phyloP scores from a whole-genome alignment of 2,888 invertebrate species.

The Horisme vitalbata region DNA sequence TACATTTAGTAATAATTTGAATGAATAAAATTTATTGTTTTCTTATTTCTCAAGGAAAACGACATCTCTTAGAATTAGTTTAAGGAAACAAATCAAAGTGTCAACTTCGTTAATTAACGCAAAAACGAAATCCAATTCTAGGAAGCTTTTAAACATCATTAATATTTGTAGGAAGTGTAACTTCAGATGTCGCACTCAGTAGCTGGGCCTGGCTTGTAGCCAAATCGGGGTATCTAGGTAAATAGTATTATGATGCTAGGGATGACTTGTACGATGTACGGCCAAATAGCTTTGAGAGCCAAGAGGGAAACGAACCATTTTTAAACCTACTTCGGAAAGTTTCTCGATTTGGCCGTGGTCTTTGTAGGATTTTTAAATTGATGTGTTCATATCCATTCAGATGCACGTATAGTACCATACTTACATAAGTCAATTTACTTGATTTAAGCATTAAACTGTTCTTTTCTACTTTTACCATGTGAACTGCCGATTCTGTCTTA shows the following conservation, averaged over 20 bases:
- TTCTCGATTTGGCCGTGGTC: no score
- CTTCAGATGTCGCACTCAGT: constrained; percentile 31
- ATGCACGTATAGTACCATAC: no score
- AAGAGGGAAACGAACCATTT: constrained; percentile 6
- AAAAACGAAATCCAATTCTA: constrained; percentile 20
- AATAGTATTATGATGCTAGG: constrained; percentile 23
- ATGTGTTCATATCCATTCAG: no score
- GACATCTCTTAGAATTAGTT: background rate
- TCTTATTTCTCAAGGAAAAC: no score
- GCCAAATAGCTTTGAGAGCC: constrained; percentile 13
- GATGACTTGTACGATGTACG: constrained; percentile 13
- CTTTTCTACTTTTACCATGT: no score
- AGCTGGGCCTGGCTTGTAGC: constrained; percentile 24
- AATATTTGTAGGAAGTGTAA: constrained; percentile 40
- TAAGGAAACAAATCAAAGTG: background rate
- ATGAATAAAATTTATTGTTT: no score
- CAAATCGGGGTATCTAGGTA: constrained; percentile 31
- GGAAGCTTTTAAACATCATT: constrained; percentile 41
- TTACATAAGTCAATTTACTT: no score
- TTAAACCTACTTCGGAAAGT: no score
- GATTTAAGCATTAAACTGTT: no score
- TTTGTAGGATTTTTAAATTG: no score
- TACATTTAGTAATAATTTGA: no score
- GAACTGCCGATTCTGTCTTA: no score
- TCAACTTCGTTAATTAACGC: background rate